Conservation (phyloP, 2,797 vertebrate species). For the Notolabrus celidotus region DNA sequence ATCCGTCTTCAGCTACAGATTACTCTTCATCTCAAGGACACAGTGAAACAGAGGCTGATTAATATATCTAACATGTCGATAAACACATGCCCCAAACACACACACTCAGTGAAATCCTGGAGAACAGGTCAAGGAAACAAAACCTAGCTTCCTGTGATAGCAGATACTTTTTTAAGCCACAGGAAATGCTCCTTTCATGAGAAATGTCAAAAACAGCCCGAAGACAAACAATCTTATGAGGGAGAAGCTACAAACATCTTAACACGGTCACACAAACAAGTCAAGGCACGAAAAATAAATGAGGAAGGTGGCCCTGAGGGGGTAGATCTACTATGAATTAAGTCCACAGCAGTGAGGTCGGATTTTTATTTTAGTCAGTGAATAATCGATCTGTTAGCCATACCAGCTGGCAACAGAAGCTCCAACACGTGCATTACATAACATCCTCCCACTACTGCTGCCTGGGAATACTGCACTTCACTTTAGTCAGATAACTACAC, state of each 20-base stretch:
- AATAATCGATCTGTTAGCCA: constrained; percentile 13
- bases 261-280: not conserved
- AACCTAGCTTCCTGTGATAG: not conserved
- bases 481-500: constrained; percentile 15
- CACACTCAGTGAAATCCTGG: too few relatives aligned
- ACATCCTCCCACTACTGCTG: constrained; percentile 17
- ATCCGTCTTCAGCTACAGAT: not conserved
- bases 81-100: not conserved
- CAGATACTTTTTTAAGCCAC: not conserved
- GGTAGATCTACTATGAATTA: constrained; percentile 4
- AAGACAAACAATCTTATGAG: not conserved
- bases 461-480: constrained; percentile 12
- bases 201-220: constrained; percentile 1
- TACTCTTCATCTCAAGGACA: not conserved
- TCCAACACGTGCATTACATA: constrained; percentile 22
- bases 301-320: constrained; percentile 1
- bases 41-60: not conserved
- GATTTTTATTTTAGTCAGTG: constrained; percentile 1
- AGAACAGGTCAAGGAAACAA: not conserved
- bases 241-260: not conserved
- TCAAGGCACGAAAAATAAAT: not conserved
- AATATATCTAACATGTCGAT: not conserved
- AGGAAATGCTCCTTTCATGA: not conserved
- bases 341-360: not conserved
- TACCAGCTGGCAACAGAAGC: constrained; percentile 15